phyloP scores from a whole-genome alignment of 2,113 vertebrate species.

The Brachyhypopomus gauderio region DNA sequence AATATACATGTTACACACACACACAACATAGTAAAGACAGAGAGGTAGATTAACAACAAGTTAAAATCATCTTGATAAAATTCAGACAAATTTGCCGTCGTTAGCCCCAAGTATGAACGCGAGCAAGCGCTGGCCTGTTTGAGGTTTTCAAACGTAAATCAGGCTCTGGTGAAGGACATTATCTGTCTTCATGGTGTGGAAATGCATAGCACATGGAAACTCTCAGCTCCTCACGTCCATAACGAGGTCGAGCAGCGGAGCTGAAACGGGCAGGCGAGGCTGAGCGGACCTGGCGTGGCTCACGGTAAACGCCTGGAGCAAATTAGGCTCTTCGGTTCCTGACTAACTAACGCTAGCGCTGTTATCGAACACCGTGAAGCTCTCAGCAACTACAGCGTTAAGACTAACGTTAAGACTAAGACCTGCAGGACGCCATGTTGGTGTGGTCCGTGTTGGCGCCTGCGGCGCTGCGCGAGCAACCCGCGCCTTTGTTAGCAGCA shows the following conservation, averaged over 20 bases:
- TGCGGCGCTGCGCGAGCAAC: no score
- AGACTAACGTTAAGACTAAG: no score
- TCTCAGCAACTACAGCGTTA: no score
- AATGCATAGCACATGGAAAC: conserved; percentile 37
- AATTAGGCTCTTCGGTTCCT: not conserved
- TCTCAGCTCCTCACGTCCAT: not conserved
- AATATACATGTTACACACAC: conserved; percentile 45
- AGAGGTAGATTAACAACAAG: not conserved
- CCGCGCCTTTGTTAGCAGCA: conserved; percentile 32
- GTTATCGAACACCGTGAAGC: no score
- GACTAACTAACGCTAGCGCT: not conserved
- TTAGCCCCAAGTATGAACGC: not conserved
- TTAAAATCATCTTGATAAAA: not conserved
- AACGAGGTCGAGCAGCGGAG: not conserved
- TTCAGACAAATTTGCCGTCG: not conserved
- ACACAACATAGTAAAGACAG: conserved; percentile 19
- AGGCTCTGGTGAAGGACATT: not conserved
- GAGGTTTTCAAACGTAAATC: not conserved
- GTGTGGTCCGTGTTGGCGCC: no score
- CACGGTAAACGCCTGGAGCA: not conserved
- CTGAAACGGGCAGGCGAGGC: not conserved
- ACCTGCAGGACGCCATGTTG: no score
- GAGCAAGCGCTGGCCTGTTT: not conserved
- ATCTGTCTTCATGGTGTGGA: conserved; percentile 25
- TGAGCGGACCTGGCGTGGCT: not conserved